Conservation (phyloP, 2,797 vertebrate species). For the Cossypha dichroa region DNA sequence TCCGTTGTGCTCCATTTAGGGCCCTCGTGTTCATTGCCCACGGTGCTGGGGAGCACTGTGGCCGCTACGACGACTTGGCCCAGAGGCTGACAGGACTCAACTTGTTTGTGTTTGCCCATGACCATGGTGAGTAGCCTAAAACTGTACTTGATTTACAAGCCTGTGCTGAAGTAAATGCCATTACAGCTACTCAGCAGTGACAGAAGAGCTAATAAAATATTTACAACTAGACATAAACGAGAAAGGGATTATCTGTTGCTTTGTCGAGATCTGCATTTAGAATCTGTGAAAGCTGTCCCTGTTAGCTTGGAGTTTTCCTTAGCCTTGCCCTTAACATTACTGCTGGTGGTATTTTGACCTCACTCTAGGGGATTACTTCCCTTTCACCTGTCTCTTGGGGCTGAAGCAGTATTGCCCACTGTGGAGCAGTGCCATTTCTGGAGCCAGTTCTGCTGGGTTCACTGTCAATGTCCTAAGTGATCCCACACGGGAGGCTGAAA, state of each 20-base stretch:
- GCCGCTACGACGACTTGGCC: conserved; percentile 89
- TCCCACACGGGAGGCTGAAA: not conserved
- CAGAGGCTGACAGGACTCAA: conserved; percentile 84
- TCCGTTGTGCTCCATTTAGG: conserved; percentile 75
- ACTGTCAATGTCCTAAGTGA: not conserved
- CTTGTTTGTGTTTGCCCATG: conserved; percentile 91
- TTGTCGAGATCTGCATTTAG: not conserved
- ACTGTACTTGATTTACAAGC: not conserved
- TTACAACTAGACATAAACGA: not conserved
- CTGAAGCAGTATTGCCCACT: not conserved
- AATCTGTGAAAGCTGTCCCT: not conserved
- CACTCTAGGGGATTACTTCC: not conserved
- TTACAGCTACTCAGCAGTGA: conserved; percentile 7
- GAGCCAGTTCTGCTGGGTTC: not conserved
- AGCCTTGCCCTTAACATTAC: not conserved
- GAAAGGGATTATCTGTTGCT: not conserved
- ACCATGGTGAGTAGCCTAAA: conserved; percentile 89
- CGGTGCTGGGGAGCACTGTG: conserved; percentile 92
- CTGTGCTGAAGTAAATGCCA: not conserved
- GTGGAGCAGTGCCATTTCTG: no score
- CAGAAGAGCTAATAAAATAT: conserved; percentile 6
- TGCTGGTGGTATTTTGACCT: not conserved
- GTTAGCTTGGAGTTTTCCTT: not conserved
- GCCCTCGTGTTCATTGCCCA: conserved; percentile 90
- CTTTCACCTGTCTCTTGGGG: not conserved